Evolutionary conservation across 2,888 invertebrate species (phyloP), one percentile per base, ranked within the genome.

Genomic region (Phymatocera aterrima): DNA sequence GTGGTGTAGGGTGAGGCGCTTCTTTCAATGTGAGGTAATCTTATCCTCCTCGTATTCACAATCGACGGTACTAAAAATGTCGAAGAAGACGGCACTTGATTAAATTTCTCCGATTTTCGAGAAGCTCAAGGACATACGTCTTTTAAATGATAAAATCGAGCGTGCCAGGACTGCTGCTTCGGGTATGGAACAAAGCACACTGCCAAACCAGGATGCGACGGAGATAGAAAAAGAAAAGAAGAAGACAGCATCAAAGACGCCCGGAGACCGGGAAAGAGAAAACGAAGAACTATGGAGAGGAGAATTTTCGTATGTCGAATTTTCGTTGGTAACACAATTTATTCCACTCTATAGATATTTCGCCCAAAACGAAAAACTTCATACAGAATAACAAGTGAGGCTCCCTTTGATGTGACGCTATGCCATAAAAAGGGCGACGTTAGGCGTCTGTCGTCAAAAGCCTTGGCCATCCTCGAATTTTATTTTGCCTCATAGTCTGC

Each of bases 131-230:
- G 51, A 21, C 72, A 46, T 68, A 31, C 72, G 18, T 18, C 18
- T 72, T 72, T 51, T 72, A 72, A 72, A 72, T 72, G 48, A 48
- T 72, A 72, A 72, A 72, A 72, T 72, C 72, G 51, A 51, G 48
- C 48, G 72, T 51, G 72, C 72, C 31, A 48, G 18, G 34, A 51
- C 51, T 72, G 51, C 72, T 72, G 48, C 72, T 51, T 48, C 15
- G 12, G 34, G 48, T 10, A 34, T 31, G 72, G 72, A 72, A 72
- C 72, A 72, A 72, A 51, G 72, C 51, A 34, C 51, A 51, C 51
- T 72, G 51, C 72, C 48, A 57, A 75, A 15, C 24, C 75, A 57
- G 75, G 28, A 18, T 24, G 24, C 28, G 15, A 75, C 21, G 24
- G 43, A 8, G 1, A 40, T 15, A 57, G 2, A 24, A 57, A 75